Conservation (phyloP, 2,888 invertebrate species). For the Leptarthrus brevirostris region DNA sequence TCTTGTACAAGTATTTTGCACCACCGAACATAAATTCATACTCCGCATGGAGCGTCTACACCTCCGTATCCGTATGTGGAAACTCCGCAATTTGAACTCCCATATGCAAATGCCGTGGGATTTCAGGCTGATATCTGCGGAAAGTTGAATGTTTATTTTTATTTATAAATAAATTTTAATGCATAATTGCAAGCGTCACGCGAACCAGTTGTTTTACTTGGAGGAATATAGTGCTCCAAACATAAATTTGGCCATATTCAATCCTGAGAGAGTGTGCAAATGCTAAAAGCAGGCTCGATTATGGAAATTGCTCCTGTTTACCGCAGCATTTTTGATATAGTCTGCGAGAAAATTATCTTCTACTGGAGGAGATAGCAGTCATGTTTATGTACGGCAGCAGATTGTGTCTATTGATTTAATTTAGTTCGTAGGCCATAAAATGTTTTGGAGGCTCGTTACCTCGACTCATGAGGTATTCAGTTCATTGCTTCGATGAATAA, state of each 20-base stretch:
- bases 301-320: slow-evolving; percentile 42
- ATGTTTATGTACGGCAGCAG: slow-evolving; percentile 25
- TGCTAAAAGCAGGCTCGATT: slow-evolving; percentile 35
- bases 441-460: slow-evolving; percentile 19
- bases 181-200: slow-evolving; percentile 46
- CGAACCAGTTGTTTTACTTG: slow-evolving; percentile 18
- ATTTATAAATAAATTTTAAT: slow-evolving; percentile 49
- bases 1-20: slow-evolving; percentile 40
- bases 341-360: slow-evolving; percentile 42
- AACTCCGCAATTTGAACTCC: slow-evolving; percentile 34
- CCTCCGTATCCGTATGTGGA: slow-evolving; percentile 1
- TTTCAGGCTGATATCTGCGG: slow-evolving; percentile 39
- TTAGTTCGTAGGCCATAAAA: slow-evolving; percentile 36
- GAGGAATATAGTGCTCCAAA: slow-evolving; percentile 23
- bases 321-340: slow-evolving; percentile 35
- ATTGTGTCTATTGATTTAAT: slow-evolving; percentile 44
- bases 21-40: slow-evolving; percentile 13
- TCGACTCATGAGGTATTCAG: not conserved
- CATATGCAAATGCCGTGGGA: slow-evolving; percentile 43
- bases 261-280: slow-evolving; percentile 15
- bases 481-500: slow-evolving; percentile 42
- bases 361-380: slow-evolving; percentile 13
- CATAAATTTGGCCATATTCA: slow-evolving; percentile 40
- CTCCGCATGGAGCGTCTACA: slow-evolving; percentile 6
- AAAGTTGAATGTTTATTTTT: slow-evolving; percentile 45